A percentile compares a stretch with the other conserved stretches of the same genome.
Conservation (phyloP, 2,888 invertebrate species). For the Apodemia duryi region DNA sequence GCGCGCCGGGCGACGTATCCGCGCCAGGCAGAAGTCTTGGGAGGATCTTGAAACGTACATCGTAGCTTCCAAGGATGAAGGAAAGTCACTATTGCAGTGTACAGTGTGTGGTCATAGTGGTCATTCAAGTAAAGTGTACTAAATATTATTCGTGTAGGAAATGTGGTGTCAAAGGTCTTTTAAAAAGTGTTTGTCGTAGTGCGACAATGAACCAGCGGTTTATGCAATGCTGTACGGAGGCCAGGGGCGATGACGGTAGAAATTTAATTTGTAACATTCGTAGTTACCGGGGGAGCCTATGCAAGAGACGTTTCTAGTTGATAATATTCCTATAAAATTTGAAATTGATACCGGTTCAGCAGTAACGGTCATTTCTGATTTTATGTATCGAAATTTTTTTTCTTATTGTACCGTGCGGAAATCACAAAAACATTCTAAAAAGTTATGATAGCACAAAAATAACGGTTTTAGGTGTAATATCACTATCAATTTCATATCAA, state of each 20-base stretch:
- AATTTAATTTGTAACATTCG: slow-evolving; percentile 10
- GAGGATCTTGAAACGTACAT: too few relatives aligned
- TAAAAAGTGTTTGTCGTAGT: too few relatives aligned
- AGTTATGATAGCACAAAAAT: not conserved
- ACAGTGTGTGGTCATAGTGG: too few relatives aligned
- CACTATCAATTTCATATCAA: not conserved
- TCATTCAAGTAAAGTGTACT: too few relatives aligned
- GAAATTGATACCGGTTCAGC: not conserved
- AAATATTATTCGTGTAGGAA: too few relatives aligned
- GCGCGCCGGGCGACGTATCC: not conserved
- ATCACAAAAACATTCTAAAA: not conserved
- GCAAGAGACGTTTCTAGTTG: not conserved
- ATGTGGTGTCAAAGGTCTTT: too few relatives aligned
- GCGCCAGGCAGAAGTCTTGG: slow-evolving; percentile 1
- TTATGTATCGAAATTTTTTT: not conserved
- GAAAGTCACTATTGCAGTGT: too few relatives aligned
- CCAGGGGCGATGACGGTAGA: too few relatives aligned
- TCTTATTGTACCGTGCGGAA: not conserved
- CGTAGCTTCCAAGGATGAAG: too few relatives aligned
- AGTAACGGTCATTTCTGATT: too few relatives aligned
- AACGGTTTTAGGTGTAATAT: not conserved
- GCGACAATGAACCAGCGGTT: too few relatives aligned
- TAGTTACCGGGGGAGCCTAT: not conserved
- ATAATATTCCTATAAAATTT: not conserved
- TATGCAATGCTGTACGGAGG: too few relatives aligned